Evolutionary conservation across 2,888 invertebrate species (phyloP), one percentile per base, ranked within the genome.

Genomic region (Sicus ferrugineus): DNA sequence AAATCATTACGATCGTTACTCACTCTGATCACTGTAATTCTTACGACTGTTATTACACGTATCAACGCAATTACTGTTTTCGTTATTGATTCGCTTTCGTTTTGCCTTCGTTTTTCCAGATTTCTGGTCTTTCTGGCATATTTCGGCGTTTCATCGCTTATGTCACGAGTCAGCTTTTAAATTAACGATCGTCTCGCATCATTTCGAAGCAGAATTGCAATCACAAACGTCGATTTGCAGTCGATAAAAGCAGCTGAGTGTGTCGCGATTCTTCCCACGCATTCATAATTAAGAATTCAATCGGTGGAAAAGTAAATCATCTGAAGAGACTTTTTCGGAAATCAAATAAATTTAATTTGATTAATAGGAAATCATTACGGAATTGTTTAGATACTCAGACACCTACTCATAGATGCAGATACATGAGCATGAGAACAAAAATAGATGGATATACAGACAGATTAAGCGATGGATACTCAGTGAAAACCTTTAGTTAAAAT

Each of bases 281-380:
- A 54, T 11, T 54, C 28, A 26, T 54, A 54, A 54, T 54, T 54
- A 54, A 54, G 14, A 54, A 54, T 3, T 42, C 16, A 42, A 42
- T 42, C n/a, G n/a, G n/a, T n/a, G 11, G 38, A 34, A 34, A 34
- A 34, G 38, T 11, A 34, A 34, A 11, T 9, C 14, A 46, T 46
- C 46, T n/a, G 46, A 11, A 34, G 11, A 34, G 11, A 9, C 38
- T n/a, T 46, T 46, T n/a, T 3, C 4, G 14, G n/a, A 16, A 16
- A 46, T 46, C 46, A 46, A 46, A 46, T 46, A 6, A 46, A 19
- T 3, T 46, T 19, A 46, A 46, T n/a, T 46, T 16, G 19, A 46
- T n/a, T 66, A 42, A 42, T 30, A 42, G 38, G 42, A 66, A 66
- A 28, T 42, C 58, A 58, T 66, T 66, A 56, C 21, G 46, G 30